phyloP scores from a whole-genome alignment of 2,113 vertebrate genomes.

The Bothrops jararaca region DNA sequence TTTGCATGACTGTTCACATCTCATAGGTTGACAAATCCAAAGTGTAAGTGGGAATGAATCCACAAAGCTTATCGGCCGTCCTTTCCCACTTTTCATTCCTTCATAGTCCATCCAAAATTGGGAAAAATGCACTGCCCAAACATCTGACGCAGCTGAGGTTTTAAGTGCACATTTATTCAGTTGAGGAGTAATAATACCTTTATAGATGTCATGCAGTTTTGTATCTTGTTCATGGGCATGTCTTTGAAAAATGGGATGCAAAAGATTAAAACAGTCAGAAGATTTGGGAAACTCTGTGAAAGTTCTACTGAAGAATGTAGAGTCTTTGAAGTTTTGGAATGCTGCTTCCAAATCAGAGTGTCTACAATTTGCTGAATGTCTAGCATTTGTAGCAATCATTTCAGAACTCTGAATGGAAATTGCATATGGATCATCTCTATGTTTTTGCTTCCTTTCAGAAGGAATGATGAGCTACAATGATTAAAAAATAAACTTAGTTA shows the following conservation, averaged over 20 bases:
- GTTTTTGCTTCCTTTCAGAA: constrained; percentile 79
- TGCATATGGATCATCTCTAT: constrained; percentile 84
- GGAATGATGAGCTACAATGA: constrained; percentile 86
- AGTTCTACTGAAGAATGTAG: constrained; percentile 84
- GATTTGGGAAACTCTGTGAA: constrained; percentile 77
- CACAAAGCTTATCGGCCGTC: constrained; percentile 87
- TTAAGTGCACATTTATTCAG: constrained; percentile 82
- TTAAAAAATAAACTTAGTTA: constrained; percentile 40
- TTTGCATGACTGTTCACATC: constrained; percentile 80
- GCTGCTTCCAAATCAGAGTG: constrained; percentile 90
- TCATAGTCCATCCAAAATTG: constrained; percentile 99
- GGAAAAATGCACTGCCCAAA: constrained; percentile 92
- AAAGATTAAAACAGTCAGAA: constrained; percentile 75
- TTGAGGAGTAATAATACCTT: constrained; percentile 79
- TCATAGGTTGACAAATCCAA: constrained; percentile 89
- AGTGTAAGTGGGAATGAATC: constrained; percentile 92
- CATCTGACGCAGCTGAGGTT: constrained; percentile 84
- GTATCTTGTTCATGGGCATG: constrained; percentile 96
- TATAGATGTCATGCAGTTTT: constrained; percentile 89
- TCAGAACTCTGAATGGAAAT: constrained; percentile 95
- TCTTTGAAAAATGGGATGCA: constrained; percentile 90
- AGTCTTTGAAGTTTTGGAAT: constrained; percentile 89
- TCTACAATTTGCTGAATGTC: constrained; percentile 85
- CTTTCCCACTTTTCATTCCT: constrained; percentile 83
- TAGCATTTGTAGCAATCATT: constrained; percentile 94